A percentile compares a stretch with the other conserved stretches of the same genome.
Conservation (phyloP, 2,888 invertebrate species). For the Salticus scenicus region DNA sequence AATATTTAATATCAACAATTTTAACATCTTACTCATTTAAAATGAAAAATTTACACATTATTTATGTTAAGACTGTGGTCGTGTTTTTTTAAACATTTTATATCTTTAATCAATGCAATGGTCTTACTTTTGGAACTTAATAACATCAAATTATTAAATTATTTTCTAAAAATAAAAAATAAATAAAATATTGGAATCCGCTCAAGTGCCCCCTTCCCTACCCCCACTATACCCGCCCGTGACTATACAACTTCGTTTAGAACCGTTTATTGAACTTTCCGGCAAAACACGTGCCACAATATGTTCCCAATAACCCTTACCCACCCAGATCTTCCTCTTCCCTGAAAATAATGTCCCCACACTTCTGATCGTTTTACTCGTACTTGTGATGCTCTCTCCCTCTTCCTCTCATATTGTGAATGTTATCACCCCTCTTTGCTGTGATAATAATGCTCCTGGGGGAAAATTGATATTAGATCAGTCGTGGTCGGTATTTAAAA, state of each 20-base stretch:
- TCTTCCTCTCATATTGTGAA: background rate
- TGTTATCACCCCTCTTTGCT: background rate
- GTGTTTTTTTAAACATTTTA: no score
- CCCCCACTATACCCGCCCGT: no score
- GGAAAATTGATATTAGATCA: background rate
- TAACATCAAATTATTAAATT: no score
- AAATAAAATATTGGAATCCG: no score
- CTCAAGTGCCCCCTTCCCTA: no score
- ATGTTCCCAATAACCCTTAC: background rate
- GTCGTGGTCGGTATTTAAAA: background rate
- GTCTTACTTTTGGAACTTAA: no score
- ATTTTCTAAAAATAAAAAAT: no score
- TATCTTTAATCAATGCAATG: no score
- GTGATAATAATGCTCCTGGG: background rate
- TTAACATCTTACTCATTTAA: no score
- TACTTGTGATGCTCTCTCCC: background rate
- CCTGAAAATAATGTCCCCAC: background rate
- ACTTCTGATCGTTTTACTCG: constrained; percentile 1
- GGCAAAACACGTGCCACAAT: background rate
- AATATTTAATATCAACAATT: no score
- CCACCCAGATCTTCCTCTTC: background rate
- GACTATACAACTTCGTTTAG: background rate
- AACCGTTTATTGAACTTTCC: constrained; percentile 9
- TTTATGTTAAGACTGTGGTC: no score
- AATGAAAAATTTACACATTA: no score